These are phyloP conservation scores for Chrysogorgia sp. DNA, from an alignment of 92 coral and sea anemone genomes.

Conservation along the genomic window DNA sequence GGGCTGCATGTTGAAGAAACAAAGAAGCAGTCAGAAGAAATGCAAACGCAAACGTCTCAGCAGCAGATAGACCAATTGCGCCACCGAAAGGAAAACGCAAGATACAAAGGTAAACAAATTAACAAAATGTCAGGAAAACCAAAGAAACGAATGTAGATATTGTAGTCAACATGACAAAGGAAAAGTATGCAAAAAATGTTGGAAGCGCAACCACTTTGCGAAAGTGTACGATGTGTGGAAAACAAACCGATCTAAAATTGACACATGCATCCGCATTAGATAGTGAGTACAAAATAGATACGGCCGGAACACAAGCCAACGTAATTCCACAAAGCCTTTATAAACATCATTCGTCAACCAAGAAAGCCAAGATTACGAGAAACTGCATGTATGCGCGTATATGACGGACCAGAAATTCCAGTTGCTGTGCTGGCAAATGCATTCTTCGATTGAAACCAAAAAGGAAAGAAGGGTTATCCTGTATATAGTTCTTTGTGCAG, in stretches of 20 bases:
- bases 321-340: too few relatives aligned
- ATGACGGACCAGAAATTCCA: too few relatives aligned
- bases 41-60: constrained; percentile 15
- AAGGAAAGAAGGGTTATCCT: neutral
- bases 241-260: too few relatives aligned
- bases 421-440: constrained; percentile 10
- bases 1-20: constrained; percentile 15
- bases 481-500: neutral
- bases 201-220: constrained; percentile 45
- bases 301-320: too few relatives aligned
- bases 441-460: constrained; percentile 2
- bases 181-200: constrained; percentile 44
- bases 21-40: constrained; percentile 57
- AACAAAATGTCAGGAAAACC: neutral
- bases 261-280: too few relatives aligned
- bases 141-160: constrained; percentile 10
- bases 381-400: too few relatives aligned
- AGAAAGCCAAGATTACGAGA: too few relatives aligned
- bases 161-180: constrained; percentile 34
- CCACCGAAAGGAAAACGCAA: too few relatives aligned
- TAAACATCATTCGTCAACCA: too few relatives aligned
- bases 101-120: neutral
- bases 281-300: too few relatives aligned
- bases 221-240: too few relatives aligned
- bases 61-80: constrained; percentile 46